phyloP scores from a whole-genome alignment of 2,797 vertebrate species.

The Austrolebias charrua region DNA sequence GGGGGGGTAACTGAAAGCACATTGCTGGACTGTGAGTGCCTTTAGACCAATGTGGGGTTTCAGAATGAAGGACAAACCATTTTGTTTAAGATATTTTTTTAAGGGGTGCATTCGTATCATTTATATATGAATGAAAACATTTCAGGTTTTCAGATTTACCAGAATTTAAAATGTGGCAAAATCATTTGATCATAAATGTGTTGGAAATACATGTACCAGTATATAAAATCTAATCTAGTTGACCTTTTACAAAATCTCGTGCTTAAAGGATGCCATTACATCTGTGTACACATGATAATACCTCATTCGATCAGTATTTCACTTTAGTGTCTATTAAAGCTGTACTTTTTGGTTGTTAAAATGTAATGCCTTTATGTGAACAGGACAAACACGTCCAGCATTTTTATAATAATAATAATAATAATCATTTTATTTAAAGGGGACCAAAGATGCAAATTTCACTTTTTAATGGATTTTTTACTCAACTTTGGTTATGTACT shows the following conservation, averaged over 20 bases:
- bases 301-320: background rate
- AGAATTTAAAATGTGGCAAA: too few species aligned
- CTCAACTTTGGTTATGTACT: too few species aligned
- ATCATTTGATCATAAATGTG: slow-evolving; percentile 14
- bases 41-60: slow-evolving; percentile 53
- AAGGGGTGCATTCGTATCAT: slow-evolving; percentile 40
- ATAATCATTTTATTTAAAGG: too few species aligned
- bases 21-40: slow-evolving; percentile 83
- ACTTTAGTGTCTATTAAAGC: background rate
- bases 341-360: background rate
- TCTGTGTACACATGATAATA: background rate
- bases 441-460: too few species aligned
- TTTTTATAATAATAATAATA: too few species aligned
- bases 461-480: too few species aligned
- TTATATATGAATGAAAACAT: slow-evolving; percentile 26
- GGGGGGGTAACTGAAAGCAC: slow-evolving; percentile 95
- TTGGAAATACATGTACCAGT: slow-evolving; percentile 13
- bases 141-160: slow-evolving; percentile 33
- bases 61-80: slow-evolving; percentile 70
- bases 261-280: background rate
- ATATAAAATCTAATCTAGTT: too few species aligned
- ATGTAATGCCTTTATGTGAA: background rate
- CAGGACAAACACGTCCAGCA: background rate
- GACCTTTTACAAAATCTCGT: too few species aligned
- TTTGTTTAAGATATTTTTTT: slow-evolving; percentile 64